These are phyloP conservation scores for Chondrilla cf. caribensis DNA, from an alignment of 37 sponge, comb jelly and placozoan genomes.

Conservation along the genomic window DNA sequence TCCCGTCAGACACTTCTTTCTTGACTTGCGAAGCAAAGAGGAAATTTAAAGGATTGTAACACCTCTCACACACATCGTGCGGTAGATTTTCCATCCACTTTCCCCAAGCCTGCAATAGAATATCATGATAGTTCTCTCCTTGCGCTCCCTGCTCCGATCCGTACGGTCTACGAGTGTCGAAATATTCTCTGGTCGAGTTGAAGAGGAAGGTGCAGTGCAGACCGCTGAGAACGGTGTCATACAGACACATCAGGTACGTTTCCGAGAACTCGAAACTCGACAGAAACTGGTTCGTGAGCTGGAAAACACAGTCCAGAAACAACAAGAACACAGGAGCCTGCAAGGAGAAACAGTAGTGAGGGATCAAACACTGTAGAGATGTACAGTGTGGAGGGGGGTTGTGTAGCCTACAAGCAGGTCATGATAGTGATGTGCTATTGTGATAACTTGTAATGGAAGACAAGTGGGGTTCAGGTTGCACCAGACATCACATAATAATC, in stretches of 20 bases:
- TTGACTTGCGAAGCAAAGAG: slow-evolving; percentile 24
- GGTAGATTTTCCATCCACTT: slow-evolving; percentile 53
- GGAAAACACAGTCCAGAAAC: slow-evolving; percentile 95
- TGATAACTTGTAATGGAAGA: too few relatives aligned
- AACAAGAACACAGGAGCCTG: slow-evolving; percentile 92
- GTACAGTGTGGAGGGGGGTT: too few relatives aligned
- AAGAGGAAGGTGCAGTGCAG: slow-evolving; percentile 90
- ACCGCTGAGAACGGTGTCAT: slow-evolving; percentile 45
- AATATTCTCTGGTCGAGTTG: slow-evolving; percentile 59
- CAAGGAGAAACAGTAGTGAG: too few relatives aligned
- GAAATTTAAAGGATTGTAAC: slow-evolving; percentile 73
- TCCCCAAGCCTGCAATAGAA: slow-evolving; percentile 64
- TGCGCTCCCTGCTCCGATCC: slow-evolving; percentile 23
- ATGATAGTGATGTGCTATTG: too few relatives aligned
- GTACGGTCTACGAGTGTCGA: background rate
- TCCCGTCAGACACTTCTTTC: too few relatives aligned
- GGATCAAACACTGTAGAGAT: too few relatives aligned
- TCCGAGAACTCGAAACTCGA: slow-evolving; percentile 92
- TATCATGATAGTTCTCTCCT: slow-evolving; percentile 47
- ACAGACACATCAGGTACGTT: slow-evolving; percentile 70
- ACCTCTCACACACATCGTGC: slow-evolving; percentile 51
- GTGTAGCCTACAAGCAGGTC: too few relatives aligned
- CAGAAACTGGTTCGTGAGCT: slow-evolving; percentile 85
- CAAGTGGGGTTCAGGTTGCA: too few relatives aligned
- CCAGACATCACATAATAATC: too few relatives aligned